Evolutionary conservation across 2,113 vertebrate species (phyloP), one percentile per base, ranked within the genome.

Genomic region (Chaenocephalus aceratus): DNA sequence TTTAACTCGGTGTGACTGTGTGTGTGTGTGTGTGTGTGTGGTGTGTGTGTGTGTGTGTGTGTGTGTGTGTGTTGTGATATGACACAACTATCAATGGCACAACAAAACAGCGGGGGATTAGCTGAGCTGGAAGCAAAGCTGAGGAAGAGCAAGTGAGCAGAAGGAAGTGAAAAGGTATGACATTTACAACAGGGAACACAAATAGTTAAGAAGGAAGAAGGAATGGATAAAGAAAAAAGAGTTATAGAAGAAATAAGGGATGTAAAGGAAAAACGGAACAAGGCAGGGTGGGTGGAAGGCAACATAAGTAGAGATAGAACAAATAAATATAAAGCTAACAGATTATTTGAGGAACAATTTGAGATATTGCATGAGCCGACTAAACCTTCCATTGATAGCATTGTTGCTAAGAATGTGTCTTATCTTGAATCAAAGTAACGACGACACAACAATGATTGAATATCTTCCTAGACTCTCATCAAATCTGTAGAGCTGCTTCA

Each of bases 71-170:
- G 59, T 52, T 61, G 63, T 75, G 70, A 65, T 76, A 52, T 23
- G 52, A 64, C 52, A 74, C 52, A 8, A 59, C 44, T 69, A 63
- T 83, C 75, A 74, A 30, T 53, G 3, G 52, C 73, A 59, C 66
- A 71, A 83, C 75, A 79, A 59, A 78, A 69, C 57, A 77, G 74
- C 7, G 72, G 65, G 67, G 15, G 46, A 60, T 23, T 11, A 8
- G 1, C 67, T 11, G 52, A 71, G 23, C 16, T 4, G 14, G 26
- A 34, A 45, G 41, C 3, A 53, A 23, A 26, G 9, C 49, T 21
- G 73, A 53, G 70, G 69, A 13, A 15, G 64, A 54, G 41, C 5
- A 49, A 41, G 6, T 41, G 36, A 61, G 66, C 21, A 15, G 34
- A 61, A 52, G 45, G 49, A 41, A 26, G 51, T 13, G 49, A 68